phyloP scores from a whole-genome alignment of 2,113 vertebrate species.

The Myanophis thanlyinensis region DNA sequence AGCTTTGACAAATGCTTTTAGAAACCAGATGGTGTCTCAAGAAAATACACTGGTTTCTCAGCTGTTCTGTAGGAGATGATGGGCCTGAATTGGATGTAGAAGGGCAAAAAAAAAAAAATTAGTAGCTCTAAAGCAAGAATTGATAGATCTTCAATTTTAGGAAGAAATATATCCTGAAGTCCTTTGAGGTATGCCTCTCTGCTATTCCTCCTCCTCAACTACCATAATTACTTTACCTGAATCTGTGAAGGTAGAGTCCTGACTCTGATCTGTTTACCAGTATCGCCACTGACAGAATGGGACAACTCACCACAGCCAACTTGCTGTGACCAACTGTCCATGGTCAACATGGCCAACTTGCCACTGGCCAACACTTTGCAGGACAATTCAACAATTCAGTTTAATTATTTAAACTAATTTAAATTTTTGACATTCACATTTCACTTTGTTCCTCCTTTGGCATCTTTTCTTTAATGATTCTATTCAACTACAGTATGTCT shows the following conservation, averaged over 20 bases:
- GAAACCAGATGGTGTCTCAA: background rate
- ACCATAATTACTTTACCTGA: background rate
- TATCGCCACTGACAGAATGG: background rate
- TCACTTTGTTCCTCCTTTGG: too few relatives aligned
- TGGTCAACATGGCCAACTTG: too few relatives aligned
- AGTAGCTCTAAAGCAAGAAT: background rate
- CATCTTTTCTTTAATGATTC: too few relatives aligned
- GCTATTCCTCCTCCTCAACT: background rate
- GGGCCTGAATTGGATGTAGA: background rate
- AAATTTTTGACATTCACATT: too few relatives aligned
- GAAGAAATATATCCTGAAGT: background rate
- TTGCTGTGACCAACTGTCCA: too few relatives aligned
- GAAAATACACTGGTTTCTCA: background rate
- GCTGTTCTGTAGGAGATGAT: background rate
- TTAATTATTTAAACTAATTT: too few relatives aligned
- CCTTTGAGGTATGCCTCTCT: background rate
- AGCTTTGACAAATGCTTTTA: background rate
- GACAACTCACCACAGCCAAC: too few relatives aligned
- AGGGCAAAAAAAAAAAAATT: background rate
- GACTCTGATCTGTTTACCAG: background rate
- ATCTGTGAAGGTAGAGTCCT: background rate
- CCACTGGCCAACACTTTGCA: too few relatives aligned
- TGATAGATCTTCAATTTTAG: background rate
- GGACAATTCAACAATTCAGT: too few relatives aligned
- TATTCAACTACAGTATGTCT: too few relatives aligned